Conservation (phyloP, 2,113 vertebrate genomes). For the Megaceryle torquata region DNA sequence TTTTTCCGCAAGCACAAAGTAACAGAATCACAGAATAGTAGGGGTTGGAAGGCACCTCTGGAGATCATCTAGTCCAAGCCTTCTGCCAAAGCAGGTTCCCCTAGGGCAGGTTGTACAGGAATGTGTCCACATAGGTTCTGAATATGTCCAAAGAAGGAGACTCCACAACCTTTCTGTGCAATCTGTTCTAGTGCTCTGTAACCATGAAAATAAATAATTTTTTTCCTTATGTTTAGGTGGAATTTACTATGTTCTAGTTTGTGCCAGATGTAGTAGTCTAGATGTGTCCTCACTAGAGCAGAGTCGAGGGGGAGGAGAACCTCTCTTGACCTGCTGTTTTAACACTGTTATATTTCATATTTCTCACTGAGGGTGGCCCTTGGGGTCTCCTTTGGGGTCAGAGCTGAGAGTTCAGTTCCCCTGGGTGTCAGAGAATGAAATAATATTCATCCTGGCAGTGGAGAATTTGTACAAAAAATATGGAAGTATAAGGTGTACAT, state of each 20-base stretch:
- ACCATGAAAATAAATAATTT: too few relatives aligned
- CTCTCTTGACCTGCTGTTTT: neutral
- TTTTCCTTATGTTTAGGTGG: too few relatives aligned
- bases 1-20: neutral
- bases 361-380: neutral
- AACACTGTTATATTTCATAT: fast-evolving
- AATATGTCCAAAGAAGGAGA: neutral
- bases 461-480: neutral
- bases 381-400: neutral
- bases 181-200: neutral
- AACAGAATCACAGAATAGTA: neutral
- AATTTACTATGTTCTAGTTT: neutral
- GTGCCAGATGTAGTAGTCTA: neutral
- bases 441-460: neutral
- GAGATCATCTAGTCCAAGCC: neutral
- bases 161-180: neutral
- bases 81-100: neutral
- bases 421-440: neutral
- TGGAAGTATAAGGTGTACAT: neutral
- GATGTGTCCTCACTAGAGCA: neutral
- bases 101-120: neutral
- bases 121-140: neutral
- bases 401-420: neutral
- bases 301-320: neutral
- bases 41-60: too few relatives aligned